Evolutionary conservation across 2,113 vertebrate genomes (phyloP).

Genomic region (Podarcis cretensis): DNA sequence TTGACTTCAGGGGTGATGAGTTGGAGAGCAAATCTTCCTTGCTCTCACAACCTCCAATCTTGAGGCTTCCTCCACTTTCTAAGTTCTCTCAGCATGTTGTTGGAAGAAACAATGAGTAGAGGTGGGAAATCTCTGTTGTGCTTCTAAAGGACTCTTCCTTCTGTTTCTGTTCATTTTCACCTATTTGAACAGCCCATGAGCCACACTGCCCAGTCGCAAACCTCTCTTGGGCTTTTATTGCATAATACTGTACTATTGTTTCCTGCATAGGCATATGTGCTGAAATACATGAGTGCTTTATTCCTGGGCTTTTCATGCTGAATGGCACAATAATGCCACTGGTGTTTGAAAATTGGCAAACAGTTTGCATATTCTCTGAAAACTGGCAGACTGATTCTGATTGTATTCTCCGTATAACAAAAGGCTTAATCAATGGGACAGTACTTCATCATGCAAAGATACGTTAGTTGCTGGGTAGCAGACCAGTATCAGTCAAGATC

Average conservation of each 20-base stretch:
- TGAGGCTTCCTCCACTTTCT: background rate
- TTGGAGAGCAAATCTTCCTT: background rate
- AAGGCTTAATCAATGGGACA: background rate
- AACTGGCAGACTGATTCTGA: conserved; percentile 17
- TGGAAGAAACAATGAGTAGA: too few relatives aligned
- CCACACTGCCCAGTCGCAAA: background rate
- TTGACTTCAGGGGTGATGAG: background rate
- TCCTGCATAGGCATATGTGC: background rate
- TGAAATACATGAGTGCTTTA: background rate
- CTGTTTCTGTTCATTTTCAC: background rate
- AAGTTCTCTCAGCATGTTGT: background rate
- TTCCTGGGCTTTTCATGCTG: background rate
- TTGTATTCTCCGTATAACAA: conserved; percentile 26
- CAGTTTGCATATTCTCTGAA: conserved; percentile 11
- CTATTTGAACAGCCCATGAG: background rate
- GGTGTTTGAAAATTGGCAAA: background rate
- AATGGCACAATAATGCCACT: background rate
- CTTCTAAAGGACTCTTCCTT: background rate
- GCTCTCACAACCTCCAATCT: background rate
- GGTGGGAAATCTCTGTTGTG: background rate
- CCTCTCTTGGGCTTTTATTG: background rate
- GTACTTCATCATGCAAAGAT: background rate
- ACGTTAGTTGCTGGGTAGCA: background rate
- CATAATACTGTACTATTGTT: background rate
- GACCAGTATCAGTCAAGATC: conserved; percentile 1